Percentiles rank a stretch among this genome's conserved stretches.
Evolutionary conservation across 2,113 vertebrate species (phyloP).

Genomic region (Notothenia coriiceps): DNA sequence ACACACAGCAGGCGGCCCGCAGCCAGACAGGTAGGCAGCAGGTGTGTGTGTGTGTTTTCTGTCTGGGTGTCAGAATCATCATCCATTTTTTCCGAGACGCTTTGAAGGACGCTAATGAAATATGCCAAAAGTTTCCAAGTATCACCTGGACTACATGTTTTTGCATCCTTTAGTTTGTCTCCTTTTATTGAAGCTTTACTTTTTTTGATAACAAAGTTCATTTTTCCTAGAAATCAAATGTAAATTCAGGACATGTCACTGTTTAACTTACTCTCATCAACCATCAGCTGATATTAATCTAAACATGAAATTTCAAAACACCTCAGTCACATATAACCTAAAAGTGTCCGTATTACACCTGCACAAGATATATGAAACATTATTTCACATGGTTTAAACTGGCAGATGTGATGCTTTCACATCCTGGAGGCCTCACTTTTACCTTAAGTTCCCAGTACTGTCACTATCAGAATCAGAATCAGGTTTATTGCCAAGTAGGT

Average conservation of each 20-base stretch:
- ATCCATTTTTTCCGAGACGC: background rate
- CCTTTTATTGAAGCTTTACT: background rate
- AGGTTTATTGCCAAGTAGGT: no score
- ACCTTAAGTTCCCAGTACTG: background rate
- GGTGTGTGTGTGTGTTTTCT: conserved; percentile 9
- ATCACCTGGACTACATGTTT: background rate
- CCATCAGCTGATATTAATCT: background rate
- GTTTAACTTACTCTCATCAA: background rate
- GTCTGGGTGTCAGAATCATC: background rate
- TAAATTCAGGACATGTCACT: background rate
- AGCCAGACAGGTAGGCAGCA: conserved; percentile 89
- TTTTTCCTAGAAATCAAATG: background rate
- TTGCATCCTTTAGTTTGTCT: background rate
- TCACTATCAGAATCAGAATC: no score
- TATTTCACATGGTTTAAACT: background rate
- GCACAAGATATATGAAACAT: background rate
- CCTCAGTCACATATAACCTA: background rate
- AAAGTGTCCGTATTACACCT: background rate
- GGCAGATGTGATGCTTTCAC: background rate
- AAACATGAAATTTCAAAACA: background rate
- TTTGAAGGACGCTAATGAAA: background rate
- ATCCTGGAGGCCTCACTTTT: background rate
- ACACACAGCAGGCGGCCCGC: conserved; percentile 89
- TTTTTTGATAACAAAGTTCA: background rate
- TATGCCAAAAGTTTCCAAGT: background rate